Conservation (phyloP, 2,113 vertebrate species). For the Dasyornis broadbenti region DNA sequence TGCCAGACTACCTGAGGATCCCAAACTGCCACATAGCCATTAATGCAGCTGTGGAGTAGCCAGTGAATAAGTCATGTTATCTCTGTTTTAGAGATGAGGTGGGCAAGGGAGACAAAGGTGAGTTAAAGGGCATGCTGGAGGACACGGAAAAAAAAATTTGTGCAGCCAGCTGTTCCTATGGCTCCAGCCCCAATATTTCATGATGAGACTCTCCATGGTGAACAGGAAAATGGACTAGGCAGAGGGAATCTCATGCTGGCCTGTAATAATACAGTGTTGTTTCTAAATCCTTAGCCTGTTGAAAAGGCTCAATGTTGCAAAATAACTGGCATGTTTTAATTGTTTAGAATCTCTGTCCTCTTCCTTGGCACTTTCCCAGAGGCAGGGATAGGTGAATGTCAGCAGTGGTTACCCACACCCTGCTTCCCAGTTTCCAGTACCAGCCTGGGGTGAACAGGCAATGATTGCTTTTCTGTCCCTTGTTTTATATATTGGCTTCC, state of each 20-base stretch:
- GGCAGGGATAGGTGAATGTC: neutral
- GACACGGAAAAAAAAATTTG: neutral
- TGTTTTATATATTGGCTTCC: neutral
- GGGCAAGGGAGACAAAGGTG: neutral
- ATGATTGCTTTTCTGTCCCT: neutral
- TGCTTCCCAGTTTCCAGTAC: neutral
- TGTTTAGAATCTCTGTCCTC: neutral
- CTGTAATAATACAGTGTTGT: neutral
- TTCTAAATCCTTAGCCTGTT: neutral
- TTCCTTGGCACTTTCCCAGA: neutral
- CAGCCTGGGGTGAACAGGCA: neutral
- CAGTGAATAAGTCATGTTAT: neutral
- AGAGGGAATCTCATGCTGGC: neutral
- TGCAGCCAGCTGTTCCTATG: neutral
- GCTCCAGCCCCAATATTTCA: neutral
- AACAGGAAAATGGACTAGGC: neutral
- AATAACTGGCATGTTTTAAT: neutral
- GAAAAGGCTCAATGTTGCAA: neutral
- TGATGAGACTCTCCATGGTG: fast-evolving
- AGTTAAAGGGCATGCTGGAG: neutral
- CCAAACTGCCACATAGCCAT: neutral
- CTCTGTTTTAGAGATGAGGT: neutral
- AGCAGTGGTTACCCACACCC: neutral
- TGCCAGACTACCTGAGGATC: neutral
- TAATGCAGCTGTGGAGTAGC: neutral